Conservation (phyloP, 2,797 vertebrate species). For the Gymnoscopelus braueri region DNA sequence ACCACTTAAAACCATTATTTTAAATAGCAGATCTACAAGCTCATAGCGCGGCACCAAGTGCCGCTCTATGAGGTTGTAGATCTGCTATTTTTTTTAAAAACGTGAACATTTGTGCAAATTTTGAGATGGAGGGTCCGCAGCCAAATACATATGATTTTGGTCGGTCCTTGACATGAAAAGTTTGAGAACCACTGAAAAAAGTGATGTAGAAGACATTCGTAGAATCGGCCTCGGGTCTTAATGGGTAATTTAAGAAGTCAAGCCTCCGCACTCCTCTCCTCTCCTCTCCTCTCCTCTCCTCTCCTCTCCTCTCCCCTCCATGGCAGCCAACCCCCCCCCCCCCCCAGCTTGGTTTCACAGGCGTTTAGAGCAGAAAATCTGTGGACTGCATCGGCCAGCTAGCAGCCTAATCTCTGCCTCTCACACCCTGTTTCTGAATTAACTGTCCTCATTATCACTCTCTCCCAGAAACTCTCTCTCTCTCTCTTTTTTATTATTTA, state of each 20-base stretch:
- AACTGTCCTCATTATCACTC: slow-evolving; percentile 77
- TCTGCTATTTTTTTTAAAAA: no score
- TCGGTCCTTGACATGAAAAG: no score
- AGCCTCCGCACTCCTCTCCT: background rate
- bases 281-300: slow-evolving; percentile 19
- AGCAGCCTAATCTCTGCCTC: slow-evolving; percentile 72
- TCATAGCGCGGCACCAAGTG: no score
- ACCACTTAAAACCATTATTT: no score
- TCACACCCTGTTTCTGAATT: slow-evolving; percentile 77
- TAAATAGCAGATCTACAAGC: no score
- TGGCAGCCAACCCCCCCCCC: slow-evolving; percentile 51
- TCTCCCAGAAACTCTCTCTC: slow-evolving; percentile 63
- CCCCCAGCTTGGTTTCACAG: slow-evolving; percentile 51
- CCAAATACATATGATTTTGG: no score
- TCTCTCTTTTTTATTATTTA: slow-evolving; percentile 38
- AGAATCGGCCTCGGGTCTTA: no score
- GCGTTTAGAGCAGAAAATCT: slow-evolving; percentile 76
- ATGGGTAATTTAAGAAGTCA: slow-evolving; percentile 77
- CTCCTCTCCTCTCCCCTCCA: slow-evolving; percentile 50
- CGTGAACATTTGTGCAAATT: no score
- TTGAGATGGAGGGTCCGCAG: no score
- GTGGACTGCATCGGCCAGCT: slow-evolving; percentile 68
- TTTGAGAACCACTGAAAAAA: no score
- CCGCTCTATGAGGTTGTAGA: no score
- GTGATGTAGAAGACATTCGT: no score